Percentiles rank a stretch among this genome's conserved stretches.
Evolutionary conservation across 37 sponge, comb jelly and placozoan species (phyloP).

Genomic region (Eunapius fragilis): DNA sequence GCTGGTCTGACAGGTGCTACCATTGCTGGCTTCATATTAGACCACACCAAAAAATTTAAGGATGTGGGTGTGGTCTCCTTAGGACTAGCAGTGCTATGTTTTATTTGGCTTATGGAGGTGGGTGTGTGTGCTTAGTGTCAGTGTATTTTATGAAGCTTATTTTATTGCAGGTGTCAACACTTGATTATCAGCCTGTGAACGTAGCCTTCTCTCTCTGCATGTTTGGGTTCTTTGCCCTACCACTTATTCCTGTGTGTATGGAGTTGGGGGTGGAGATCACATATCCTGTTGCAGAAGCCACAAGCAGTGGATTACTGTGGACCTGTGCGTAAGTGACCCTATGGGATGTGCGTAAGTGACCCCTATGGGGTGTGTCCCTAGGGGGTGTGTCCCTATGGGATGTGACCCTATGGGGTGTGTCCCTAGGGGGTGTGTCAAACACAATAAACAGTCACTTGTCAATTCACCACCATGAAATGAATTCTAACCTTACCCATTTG

Average conservation of each 20-base stretch:
- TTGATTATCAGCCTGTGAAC: conserved; percentile 16
- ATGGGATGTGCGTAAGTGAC: conserved; percentile 23
- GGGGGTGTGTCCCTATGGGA: neutral
- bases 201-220: conserved; percentile 58
- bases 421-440: neutral
- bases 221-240: conserved; percentile 86
- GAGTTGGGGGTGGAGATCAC: conserved; percentile 91
- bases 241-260: conserved; percentile 74
- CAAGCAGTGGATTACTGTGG: conserved; percentile 85
- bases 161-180: conserved; percentile 15
- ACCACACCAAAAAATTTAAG: conserved; percentile 73
- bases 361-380: neutral
- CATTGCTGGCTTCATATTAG: conserved; percentile 55
- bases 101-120: conserved; percentile 49
- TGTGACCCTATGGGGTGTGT: too few species aligned
- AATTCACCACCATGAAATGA: too few species aligned
- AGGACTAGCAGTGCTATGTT: conserved; percentile 38
- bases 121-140: neutral
- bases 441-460: too few species aligned
- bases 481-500: too few species aligned
- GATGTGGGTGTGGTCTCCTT: conserved; percentile 59
- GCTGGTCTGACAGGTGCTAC: conserved; percentile 71
- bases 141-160: too few species aligned
- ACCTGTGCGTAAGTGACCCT: conserved; percentile 58
- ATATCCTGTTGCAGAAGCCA: conserved; percentile 87